Conservation (phyloP, 2,888 invertebrate species). For the Protula sp. region DNA sequence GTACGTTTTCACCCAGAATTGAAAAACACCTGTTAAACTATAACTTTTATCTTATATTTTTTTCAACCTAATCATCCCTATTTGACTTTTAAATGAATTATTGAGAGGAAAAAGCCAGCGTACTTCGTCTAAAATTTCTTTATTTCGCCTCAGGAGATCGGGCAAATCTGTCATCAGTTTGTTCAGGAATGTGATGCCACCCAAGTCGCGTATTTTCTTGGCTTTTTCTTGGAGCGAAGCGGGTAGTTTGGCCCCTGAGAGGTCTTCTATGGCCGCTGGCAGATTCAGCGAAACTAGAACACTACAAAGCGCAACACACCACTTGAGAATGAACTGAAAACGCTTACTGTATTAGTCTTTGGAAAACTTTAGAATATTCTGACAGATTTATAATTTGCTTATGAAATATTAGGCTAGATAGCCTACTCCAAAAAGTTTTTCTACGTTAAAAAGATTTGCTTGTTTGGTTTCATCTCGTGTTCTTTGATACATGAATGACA, state of each 20-base stretch:
- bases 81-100: too few relatives aligned
- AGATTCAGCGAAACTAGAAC: constrained; percentile 88
- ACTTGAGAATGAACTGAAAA: too few relatives aligned
- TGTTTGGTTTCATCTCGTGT: too few relatives aligned
- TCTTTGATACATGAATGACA: too few relatives aligned
- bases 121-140: constrained; percentile 89
- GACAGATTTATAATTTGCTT: too few relatives aligned
- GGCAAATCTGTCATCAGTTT: constrained; percentile 80
- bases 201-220: constrained; percentile 67
- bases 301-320: constrained; percentile 53
- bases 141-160: constrained; percentile 81
- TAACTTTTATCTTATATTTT: background rate
- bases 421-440: too few relatives aligned
- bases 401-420: too few relatives aligned
- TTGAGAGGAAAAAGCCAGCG: too few relatives aligned
- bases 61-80: too few relatives aligned
- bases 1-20: background rate
- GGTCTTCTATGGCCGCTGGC: constrained; percentile 90
- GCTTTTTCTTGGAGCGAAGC: constrained; percentile 85
- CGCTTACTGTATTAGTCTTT: too few relatives aligned
- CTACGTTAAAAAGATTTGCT: too few relatives aligned
- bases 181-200: constrained; percentile 70
- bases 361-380: too few relatives aligned
- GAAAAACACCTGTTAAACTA: background rate
- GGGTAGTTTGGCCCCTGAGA: constrained; percentile 68